Evolutionary conservation across 2,113 vertebrate species (phyloP), one percentile per base, ranked within the genome.

Genomic region (Dipodomys spectabilis): DNA sequence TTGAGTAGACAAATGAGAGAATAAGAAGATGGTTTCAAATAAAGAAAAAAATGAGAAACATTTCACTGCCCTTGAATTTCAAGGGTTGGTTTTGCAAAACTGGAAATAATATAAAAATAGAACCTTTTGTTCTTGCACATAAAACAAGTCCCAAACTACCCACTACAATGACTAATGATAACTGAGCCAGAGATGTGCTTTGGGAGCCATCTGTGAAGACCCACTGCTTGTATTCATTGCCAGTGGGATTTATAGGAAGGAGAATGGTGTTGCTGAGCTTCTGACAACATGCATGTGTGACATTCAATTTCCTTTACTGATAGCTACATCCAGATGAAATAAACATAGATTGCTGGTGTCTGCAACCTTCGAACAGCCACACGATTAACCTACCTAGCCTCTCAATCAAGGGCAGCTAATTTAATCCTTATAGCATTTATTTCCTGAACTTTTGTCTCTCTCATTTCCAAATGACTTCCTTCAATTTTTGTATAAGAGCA

Each of bases 41-140:
- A 28, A 79, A 78, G 4, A 49, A 80, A 13, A 2, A 73, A 49
- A 80, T 20, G 28, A 87, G 65, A 95, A 35, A 45, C 57, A 72
- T 93, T 90, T 96, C 15, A 45, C 53, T 60, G 82, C 35, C 71
- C 84, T 94, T 95, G 85, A 39, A 84, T 85, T 87, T 94, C 65
- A 91, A 94, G 75, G 35, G 32, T 91, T 75, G 74, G 53, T 13
- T 80, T 92, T 85, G 53, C 77, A 92, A 80, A 93, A 86, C 0
- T 62, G 53, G 23, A 57, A 57, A 72, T 84, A 65, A 32, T 78
- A 62, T 28, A 65, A 35, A 86, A 81, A 62, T 12, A 39, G 62
- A 20, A 3, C 4, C 45, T 80, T 92, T 93, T 88, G n/a, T 88
- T 88, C 82, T 65, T 73, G 27, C 23, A 28, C 2, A 0, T 88